Evolutionary conservation across 2,888 invertebrate species (phyloP).

Genomic region (Mythimna lalbum): DNA sequence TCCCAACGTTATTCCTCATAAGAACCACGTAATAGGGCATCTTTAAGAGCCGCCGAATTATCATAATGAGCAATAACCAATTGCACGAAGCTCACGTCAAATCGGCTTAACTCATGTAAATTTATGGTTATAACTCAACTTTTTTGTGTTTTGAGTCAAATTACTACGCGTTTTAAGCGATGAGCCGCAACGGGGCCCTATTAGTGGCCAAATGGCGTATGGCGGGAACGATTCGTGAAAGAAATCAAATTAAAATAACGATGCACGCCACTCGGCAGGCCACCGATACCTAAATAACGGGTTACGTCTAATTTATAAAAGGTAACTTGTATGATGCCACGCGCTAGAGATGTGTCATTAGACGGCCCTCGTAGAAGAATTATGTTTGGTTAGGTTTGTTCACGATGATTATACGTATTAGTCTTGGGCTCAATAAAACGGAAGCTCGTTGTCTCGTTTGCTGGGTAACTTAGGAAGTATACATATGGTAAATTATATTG

Average conservation of each 20-base stretch:
- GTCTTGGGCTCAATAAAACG: conserved; percentile 70
- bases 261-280: conserved; percentile 83
- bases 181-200: conserved; percentile 77
- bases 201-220: conserved; percentile 87
- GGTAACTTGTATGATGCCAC: conserved; percentile 86
- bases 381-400: conserved; percentile 85
- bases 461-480: conserved; percentile 28
- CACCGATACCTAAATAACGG: conserved; percentile 87
- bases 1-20: conserved; percentile 70
- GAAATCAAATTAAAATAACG: conserved; percentile 89
- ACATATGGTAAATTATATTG: conserved; percentile 32
- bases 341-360: conserved; percentile 82
- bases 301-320: conserved; percentile 88
- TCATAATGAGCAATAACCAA: conserved; percentile 87
- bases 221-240: conserved; percentile 80
- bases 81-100: conserved; percentile 87
- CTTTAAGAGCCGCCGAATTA: conserved; percentile 80
- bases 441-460: conserved; percentile 68
- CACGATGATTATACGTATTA: conserved; percentile 82
- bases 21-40: conserved; percentile 73
- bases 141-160: conserved; percentile 79
- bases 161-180: conserved; percentile 80
- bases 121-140: conserved; percentile 76
- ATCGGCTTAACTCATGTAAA: conserved; percentile 82
- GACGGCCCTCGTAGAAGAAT: conserved; percentile 67